A percentile compares a stretch with the other conserved stretches of the same genome.
Conservation (phyloP, 2,113 vertebrate genomes). For the Cervus canadensis region DNA sequence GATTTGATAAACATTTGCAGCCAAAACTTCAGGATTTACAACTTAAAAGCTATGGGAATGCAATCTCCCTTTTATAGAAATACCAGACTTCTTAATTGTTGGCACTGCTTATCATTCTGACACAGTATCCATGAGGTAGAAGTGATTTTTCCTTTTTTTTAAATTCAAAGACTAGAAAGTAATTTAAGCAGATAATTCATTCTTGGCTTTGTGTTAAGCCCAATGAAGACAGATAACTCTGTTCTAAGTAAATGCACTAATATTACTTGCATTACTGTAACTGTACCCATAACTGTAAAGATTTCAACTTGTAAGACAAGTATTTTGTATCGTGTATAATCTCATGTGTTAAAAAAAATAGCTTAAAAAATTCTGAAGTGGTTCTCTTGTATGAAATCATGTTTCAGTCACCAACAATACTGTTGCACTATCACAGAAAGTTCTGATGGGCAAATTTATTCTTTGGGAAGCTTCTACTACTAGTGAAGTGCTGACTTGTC, state of each 20-base stretch:
- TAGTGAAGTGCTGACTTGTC: not conserved
- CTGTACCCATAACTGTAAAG: conserved; percentile 48
- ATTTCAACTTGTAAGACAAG: conserved; percentile 38
- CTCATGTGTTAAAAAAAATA: conserved; percentile 50
- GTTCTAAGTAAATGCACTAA: conserved; percentile 42
- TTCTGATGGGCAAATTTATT: not conserved
- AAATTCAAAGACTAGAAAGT: conserved; percentile 38
- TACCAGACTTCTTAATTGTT: conserved; percentile 35
- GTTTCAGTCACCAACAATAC: not conserved
- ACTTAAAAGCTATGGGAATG: conserved; percentile 40
- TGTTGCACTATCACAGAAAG: not conserved
- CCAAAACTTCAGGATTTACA: conserved; percentile 40
- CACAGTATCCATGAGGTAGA: conserved; percentile 41
- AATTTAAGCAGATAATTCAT: conserved; percentile 45
- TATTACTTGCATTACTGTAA: conserved; percentile 48
- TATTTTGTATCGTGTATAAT: not conserved
- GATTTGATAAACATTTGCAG: conserved; percentile 37
- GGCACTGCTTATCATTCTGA: conserved; percentile 48
- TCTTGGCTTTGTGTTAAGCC: conserved; percentile 37
- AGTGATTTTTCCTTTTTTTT: conserved; percentile 22
- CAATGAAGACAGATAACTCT: conserved; percentile 35
- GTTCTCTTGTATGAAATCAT: conserved; percentile 51
- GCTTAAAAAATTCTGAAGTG: conserved; percentile 23
- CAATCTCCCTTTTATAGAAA: conserved; percentile 31
- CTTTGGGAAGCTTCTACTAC: not conserved